Conservation (phyloP, 2,888 invertebrate genomes). For the Eristalinus aeneus region DNA sequence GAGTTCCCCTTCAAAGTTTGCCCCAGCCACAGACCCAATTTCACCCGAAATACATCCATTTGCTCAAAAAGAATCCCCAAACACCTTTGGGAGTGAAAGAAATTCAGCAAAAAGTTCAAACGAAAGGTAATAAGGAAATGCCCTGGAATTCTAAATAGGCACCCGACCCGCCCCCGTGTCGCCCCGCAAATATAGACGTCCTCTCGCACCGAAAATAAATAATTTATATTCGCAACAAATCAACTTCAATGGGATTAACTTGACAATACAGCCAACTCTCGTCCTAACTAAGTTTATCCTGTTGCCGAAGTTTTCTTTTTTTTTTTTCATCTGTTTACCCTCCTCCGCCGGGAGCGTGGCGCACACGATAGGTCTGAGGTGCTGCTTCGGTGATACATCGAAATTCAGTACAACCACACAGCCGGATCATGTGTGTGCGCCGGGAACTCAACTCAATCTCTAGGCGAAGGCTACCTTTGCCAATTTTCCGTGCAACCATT, state of each 20-base stretch:
- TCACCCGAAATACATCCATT: neutral
- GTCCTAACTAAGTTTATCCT: slow-evolving; percentile 66
- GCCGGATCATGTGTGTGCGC: slow-evolving; percentile 24
- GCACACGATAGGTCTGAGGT: slow-evolving; percentile 51
- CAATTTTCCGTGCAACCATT: slow-evolving; percentile 66
- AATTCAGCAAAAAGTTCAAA: slow-evolving; percentile 3
- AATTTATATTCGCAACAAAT: slow-evolving; percentile 71
- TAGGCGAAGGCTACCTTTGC: slow-evolving; percentile 56
- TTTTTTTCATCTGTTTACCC: neutral
- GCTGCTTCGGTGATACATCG: slow-evolving; percentile 53
- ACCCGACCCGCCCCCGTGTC: slow-evolving; percentile 3
- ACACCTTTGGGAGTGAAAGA: neutral
- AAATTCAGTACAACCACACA: slow-evolving; percentile 47
- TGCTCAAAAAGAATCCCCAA: slow-evolving; percentile 5
- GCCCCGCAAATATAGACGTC: slow-evolving; percentile 42
- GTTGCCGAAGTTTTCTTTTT: slow-evolving; percentile 35
- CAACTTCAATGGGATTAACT: slow-evolving; percentile 70
- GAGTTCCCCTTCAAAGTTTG: neutral
- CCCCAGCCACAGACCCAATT: neutral
- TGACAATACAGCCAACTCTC: slow-evolving; percentile 68
- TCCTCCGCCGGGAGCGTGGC: neutral
- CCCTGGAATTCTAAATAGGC: slow-evolving; percentile 22
- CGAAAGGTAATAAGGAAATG: slow-evolving; percentile 20
- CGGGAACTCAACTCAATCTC: neutral
- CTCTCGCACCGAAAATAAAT: slow-evolving; percentile 43